A percentile compares a stretch with the other conserved stretches of the same genome.
These are phyloP conservation scores for Platerodrilus igneus DNA, from an alignment of 2,888 invertebrate genomes.

Conservation along the genomic window DNA sequence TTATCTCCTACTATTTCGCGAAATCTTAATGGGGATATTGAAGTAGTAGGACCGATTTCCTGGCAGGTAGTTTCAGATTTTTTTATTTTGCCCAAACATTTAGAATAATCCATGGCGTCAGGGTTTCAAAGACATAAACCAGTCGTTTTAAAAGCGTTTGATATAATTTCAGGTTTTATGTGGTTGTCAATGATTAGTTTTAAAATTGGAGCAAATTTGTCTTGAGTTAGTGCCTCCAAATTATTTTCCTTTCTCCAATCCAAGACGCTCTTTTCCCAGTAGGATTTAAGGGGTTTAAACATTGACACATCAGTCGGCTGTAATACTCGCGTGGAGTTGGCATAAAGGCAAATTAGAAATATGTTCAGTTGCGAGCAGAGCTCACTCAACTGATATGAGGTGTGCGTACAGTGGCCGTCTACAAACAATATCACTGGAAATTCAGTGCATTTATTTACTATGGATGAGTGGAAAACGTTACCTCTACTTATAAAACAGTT, in stretches of 20 bases:
- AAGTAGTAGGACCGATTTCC: no score
- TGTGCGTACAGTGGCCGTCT: conserved; percentile 32
- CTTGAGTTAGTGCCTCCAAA: conserved; percentile 14
- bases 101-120: conserved; percentile 1
- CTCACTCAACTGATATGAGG: conserved; percentile 20
- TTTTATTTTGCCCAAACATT: conserved; percentile 5
- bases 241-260: conserved; percentile 30
- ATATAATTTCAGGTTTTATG: conserved; percentile 10
- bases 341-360: no score
- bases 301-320: conserved; percentile 32
- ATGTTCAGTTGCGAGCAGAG: conserved; percentile 24
- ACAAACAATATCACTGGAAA: conserved; percentile 42
- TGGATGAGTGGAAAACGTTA: conserved; percentile 37
- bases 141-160: conserved; percentile 13
- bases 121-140: conserved; percentile 14
- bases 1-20: no score
- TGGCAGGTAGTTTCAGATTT: no score
- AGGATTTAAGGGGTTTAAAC: conserved; percentile 25
- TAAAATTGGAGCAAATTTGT: conserved; percentile 17
- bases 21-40: no score
- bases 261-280: conserved; percentile 31
- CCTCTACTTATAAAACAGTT: conserved; percentile 41
- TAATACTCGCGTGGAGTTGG: conserved; percentile 30
- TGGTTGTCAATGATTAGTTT: conserved; percentile 14
- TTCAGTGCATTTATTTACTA: conserved; percentile 29